These are phyloP conservation scores for Plebejus anna DNA, from an alignment of 2,888 invertebrate species.

Conservation along the genomic window DNA sequence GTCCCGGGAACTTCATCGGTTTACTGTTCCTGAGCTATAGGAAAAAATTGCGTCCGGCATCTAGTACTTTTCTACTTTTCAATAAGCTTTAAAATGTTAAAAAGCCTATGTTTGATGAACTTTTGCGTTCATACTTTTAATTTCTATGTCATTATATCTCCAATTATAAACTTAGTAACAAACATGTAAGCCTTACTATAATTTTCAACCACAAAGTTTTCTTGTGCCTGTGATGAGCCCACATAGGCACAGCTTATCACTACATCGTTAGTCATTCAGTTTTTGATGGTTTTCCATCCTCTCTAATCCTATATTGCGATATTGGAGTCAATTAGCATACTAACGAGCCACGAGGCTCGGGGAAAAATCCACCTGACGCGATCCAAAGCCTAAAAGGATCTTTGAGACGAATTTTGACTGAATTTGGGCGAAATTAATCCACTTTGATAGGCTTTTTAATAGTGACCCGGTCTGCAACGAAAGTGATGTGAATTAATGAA, in stretches of 20 bases:
- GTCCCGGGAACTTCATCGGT: too few species aligned
- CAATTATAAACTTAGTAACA: not conserved
- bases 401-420: slow-evolving; percentile 11
- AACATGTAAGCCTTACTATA: not conserved
- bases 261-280: slow-evolving; percentile 12
- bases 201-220: not conserved
- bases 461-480: not conserved
- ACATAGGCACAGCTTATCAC: slow-evolving; percentile 1
- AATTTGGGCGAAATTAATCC: slow-evolving; percentile 14
- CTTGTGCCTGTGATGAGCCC: not conserved
- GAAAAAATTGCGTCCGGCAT: too few species aligned
- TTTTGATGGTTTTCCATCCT: slow-evolving; percentile 11
- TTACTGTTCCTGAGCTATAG: too few species aligned
- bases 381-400: slow-evolving; percentile 6
- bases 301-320: slow-evolving; percentile 25
- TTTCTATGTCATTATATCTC: not conserved
- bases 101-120: too few species aligned
- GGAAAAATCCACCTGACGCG: slow-evolving; percentile 15
- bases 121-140: too few species aligned
- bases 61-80: too few species aligned
- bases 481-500: not conserved
- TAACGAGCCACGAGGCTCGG: slow-evolving; percentile 32
- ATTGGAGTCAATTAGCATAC: slow-evolving; percentile 33
- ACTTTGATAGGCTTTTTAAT: slow-evolving; percentile 16
- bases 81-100: too few species aligned